Percentiles rank a stretch among this genome's conserved stretches.
phyloP scores from a whole-genome alignment of 2,888 invertebrate genomes.

The Pseudococcus jackbeardsleyi region DNA sequence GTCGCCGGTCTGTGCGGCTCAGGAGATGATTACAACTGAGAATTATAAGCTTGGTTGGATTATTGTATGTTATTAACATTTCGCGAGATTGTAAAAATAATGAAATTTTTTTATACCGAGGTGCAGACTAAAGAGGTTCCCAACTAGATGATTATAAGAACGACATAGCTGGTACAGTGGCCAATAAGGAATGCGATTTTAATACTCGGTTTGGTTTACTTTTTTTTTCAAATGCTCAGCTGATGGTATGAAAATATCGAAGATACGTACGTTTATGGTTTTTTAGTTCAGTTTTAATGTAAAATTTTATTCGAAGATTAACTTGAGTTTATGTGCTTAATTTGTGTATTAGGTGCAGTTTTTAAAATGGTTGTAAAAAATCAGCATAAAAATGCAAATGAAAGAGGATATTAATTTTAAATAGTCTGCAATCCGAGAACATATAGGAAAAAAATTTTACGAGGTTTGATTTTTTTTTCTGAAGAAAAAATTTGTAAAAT shows the following conservation, averaged over 20 bases:
- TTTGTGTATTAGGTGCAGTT: no score
- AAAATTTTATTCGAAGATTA: no score
- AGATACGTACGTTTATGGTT: no score
- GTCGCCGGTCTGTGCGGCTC: background rate
- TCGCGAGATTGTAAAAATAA: conserved; percentile 31
- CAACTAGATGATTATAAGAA: conserved; percentile 6
- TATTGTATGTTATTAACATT: conserved; percentile 27
- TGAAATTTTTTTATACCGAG: background rate
- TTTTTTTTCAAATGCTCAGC: background rate
- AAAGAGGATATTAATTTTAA: no score
- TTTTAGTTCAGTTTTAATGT: no score
- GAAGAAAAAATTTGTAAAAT: no score
- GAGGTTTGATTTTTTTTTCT: no score
- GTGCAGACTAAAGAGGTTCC: background rate
- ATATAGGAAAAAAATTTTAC: no score
- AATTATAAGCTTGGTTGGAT: conserved; percentile 33
- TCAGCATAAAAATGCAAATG: no score
- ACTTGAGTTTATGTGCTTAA: no score
- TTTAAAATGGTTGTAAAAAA: no score
- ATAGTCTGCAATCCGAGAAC: no score
- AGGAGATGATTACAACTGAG: conserved; percentile 18
- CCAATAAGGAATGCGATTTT: background rate
- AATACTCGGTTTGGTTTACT: background rate
- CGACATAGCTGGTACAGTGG: background rate
- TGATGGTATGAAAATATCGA: background rate